phyloP scores from a whole-genome alignment of 2,888 invertebrate genomes.

The Steinernema carpocapsae region DNA sequence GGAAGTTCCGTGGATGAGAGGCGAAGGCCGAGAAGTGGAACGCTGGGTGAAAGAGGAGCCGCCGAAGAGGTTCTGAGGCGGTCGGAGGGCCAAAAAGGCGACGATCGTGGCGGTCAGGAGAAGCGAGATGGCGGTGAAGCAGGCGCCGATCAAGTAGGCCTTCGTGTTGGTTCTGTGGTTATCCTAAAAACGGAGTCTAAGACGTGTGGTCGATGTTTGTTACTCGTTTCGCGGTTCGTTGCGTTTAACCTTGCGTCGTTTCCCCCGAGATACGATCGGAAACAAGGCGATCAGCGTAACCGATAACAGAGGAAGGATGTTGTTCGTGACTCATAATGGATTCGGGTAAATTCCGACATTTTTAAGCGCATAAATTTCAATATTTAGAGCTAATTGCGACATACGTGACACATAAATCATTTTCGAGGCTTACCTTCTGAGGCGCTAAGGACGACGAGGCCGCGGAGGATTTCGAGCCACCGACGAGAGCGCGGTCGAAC shows the following conservation, averaged over 20 bases:
- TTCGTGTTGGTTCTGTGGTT: not conserved
- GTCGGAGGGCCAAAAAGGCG: not conserved
- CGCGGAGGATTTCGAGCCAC: conserved; percentile 11
- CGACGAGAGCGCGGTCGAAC: conserved; percentile 11
- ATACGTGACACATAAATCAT: not conserved
- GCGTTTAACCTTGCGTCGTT: not conserved
- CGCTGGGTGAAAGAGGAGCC: not conserved
- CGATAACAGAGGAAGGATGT: not conserved
- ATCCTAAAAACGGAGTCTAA: not conserved
- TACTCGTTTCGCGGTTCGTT: conserved; percentile 17
- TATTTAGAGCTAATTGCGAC: not conserved
- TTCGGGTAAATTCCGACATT: too few species aligned
- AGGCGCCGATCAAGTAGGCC: not conserved
- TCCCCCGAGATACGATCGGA: not conserved
- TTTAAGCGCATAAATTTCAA: too few species aligned
- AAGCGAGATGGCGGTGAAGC: not conserved
- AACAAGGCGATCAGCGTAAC: not conserved
- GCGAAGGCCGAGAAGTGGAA: not conserved
- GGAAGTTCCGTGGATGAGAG: not conserved
- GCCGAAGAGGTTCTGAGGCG: conserved; percentile 13
- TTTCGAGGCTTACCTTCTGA: not conserved
- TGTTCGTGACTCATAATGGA: too few species aligned
- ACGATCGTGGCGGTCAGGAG: not conserved
- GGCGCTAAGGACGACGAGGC: conserved; percentile 10
- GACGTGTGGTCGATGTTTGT: not conserved